Base-by-base conservation (phyloP, 37 sponge, comb jelly and placozoan species). In the Ephydatia muelleri region DNA sequence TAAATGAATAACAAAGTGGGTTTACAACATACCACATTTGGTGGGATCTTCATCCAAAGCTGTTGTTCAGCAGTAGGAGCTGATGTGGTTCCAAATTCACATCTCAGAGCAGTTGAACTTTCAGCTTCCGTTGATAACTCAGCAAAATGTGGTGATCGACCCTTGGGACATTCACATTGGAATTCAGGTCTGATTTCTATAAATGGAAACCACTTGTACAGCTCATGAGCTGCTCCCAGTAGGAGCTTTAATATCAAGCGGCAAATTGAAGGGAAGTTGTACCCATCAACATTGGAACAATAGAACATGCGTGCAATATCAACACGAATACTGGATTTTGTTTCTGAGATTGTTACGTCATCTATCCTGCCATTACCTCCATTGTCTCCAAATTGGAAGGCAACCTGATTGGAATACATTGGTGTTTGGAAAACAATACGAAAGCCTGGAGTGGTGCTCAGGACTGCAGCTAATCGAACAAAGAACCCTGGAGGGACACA, bases 401-500 rank as follows among this genome's bases (percentile, higher is more conserved):
- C 35, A 13, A 89, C 35, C 12, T 31, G 28, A 38, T 89, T 79
- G 14, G 80, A 72, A 69, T 80, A 89, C 0, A 89, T 43, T 11
- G 68, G 76, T 3, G 43, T 34, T 2, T 73, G 49, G 38, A 89
- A 89, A 9, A 29, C n/a, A 11, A 83, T 25, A 25, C 38, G 0
- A 28, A 14, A 74, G 1, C 38, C 33, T 0, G 2, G 1, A 29
- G 65, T 27, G 2, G 26, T 82, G 28, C 84, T 43, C 4, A 88
- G 68, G 28, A 79, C 9, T 36, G 80, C 40, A 11, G 77, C 89
- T 2, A 88, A 34, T 27, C 89, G 84, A 72, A 40, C 83, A 65
- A 88, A 83, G 48, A 66, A 88, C 26, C 89, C 86, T 49, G 86
- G 90, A 29, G 90, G 90, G 2, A 90, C 82, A 78, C 73, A 81